These are phyloP conservation scores for Sialis fuliginosa DNA, from an alignment of 2,888 invertebrate species.

Conservation along the genomic window DNA sequence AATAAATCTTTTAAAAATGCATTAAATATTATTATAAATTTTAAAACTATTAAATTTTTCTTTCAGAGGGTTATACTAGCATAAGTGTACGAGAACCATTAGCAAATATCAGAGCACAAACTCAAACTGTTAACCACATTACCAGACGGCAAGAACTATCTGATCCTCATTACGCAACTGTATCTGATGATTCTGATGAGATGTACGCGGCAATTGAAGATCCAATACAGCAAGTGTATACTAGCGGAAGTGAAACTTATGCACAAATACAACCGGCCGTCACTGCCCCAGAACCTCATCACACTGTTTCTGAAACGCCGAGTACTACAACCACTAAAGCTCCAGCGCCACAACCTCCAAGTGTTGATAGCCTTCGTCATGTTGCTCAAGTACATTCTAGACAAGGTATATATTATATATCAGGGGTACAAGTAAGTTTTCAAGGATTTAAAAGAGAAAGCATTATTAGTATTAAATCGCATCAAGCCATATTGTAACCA, in stretches of 20 bases:
- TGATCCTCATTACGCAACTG: constrained; percentile 73
- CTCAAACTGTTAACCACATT: constrained; percentile 23
- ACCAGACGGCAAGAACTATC: constrained; percentile 23
- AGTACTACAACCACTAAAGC: constrained; percentile 9
- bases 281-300: constrained; percentile 4
- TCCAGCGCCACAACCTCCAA: constrained; percentile 35
- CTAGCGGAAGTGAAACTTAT: constrained; percentile 72
- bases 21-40: not conserved
- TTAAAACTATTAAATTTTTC: constrained; percentile 1
- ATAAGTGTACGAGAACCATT: constrained; percentile 81
- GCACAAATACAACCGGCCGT: constrained; percentile 55
- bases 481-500: not conserved
- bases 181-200: constrained; percentile 83
- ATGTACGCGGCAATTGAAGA: constrained; percentile 85
- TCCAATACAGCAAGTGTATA: constrained; percentile 43
- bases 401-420: constrained; percentile 26
- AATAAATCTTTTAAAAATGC: not conserved
- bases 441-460: too few relatives aligned
- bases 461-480: too few relatives aligned
- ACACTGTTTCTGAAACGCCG: constrained; percentile 8
- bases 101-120: constrained; percentile 56
- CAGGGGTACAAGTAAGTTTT: not conserved
- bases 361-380: constrained; percentile 40
- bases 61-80: constrained; percentile 76
- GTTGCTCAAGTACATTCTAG: constrained; percentile 39